Percentiles rank a stretch among this genome's conserved stretches.
Conservation (phyloP, 2,113 vertebrate genomes). For the Leucosticte australis region DNA sequence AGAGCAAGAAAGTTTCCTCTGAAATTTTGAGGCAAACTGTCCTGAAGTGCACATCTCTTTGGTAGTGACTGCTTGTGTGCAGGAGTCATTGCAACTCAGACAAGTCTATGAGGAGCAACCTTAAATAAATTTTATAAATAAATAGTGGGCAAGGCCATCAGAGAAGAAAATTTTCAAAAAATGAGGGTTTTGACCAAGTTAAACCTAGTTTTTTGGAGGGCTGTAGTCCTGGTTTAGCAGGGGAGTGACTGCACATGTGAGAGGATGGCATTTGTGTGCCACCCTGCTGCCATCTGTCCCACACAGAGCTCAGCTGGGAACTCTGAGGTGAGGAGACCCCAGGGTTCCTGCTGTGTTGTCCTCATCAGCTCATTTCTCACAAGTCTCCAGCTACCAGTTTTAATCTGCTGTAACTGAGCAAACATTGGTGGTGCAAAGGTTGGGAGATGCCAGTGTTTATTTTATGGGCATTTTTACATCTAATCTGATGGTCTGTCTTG, state of each 20-base stretch:
- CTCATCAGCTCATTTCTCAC: not conserved
- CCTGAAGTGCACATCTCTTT: not conserved
- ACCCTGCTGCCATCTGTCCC: not conserved
- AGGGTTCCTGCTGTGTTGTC: not conserved
- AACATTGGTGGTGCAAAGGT: not conserved
- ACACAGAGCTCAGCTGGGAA: not conserved
- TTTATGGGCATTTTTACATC: not conserved
- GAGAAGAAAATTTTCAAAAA: not conserved
- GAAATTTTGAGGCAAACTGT: not conserved
- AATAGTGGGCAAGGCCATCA: not conserved
- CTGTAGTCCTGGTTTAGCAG: not conserved
- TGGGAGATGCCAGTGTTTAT: not conserved
- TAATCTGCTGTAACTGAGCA: not conserved
- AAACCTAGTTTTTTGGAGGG: not conserved
- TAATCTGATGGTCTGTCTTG: not conserved
- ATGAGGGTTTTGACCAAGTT: not conserved
- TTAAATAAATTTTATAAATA: not conserved
- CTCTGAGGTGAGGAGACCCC: not conserved
- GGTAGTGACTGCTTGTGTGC: not conserved
- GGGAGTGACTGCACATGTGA: accelerated
- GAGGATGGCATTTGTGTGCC: accelerated
- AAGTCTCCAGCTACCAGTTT: not conserved
- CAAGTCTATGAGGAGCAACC: not conserved
- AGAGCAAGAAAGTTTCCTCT: not conserved
- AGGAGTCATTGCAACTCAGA: not conserved